Conservation (phyloP, 2,113 vertebrate genomes). For the Struthio camelus region DNA sequence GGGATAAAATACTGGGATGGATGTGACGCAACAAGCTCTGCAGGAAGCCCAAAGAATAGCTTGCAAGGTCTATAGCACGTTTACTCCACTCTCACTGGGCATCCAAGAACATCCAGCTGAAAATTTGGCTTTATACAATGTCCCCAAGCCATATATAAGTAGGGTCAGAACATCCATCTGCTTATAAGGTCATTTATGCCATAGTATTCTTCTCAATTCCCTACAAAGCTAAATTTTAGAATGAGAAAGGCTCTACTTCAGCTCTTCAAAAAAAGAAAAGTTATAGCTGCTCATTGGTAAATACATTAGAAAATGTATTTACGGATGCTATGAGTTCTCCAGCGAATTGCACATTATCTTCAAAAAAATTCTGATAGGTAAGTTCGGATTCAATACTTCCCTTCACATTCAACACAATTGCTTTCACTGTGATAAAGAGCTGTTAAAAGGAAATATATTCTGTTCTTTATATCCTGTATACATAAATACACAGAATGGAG, state of each 20-base stretch:
- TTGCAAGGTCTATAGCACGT: not conserved
- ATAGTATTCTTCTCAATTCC: not conserved
- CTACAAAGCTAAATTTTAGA: not conserved
- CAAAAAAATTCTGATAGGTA: not conserved
- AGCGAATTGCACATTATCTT: not conserved
- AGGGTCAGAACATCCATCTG: not conserved
- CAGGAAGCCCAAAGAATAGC: not conserved
- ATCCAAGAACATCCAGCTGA: not conserved
- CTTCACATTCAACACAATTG: not conserved
- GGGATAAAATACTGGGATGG: not conserved
- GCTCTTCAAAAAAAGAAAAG: not conserved
- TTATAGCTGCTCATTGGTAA: not conserved
- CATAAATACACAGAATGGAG: not conserved
- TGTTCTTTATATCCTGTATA: not conserved
- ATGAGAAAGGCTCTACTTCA: not conserved
- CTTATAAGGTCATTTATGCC: not conserved
- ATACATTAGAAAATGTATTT: not conserved
- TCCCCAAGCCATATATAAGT: not conserved
- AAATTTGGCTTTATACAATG: not conserved
- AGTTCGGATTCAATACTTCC: not conserved
- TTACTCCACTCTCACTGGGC: not conserved
- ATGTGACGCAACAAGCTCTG: not conserved
- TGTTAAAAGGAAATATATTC: not conserved
- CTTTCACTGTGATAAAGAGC: not conserved
- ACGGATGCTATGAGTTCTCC: not conserved